Evolutionary conservation across 2,797 vertebrate species (phyloP), one percentile per base, ranked within the genome.

Genomic region (Gastrophryne carolinensis): DNA sequence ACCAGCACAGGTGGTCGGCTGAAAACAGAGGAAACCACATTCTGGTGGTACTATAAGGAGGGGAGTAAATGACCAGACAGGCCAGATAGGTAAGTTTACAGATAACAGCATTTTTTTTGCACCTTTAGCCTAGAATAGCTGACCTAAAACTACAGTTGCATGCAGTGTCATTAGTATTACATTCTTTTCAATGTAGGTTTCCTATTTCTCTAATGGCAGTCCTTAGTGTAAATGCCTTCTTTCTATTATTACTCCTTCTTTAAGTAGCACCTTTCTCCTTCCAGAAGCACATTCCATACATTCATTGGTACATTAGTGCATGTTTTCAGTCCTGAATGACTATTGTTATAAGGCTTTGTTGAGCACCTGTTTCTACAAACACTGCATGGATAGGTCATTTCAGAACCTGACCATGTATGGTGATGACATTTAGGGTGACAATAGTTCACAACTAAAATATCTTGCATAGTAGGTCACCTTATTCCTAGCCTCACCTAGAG

Each of bases 391-490:
- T 9, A 29, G 0, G 24, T 62, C 6, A 8, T 13, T 27, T 47
- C 41, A 23, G n/a, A 54, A 41, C 23, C 2, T 41, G 15, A 13
- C 66, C 35, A 69, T 69, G 32, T 49, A 58, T 58, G 54, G 67
- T 3, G n/a, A 39, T 30, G 37, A 27, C 39, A 58, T 49, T 21
- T n/a, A 24, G 30, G 21, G 49, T 63, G 37, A 63, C 60, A 8
- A n/a, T 12, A 2, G 12, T 62, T 26, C n/a, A 26, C 27, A 57
- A 57, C 27, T 29, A 19, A 19, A 23, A 3, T 15, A 29, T n/a
- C 34, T 27, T 26, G 23, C 6, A 5, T 13, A 17, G 21, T 41
- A 27, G n/a, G n/a, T n/a, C n/a, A n/a, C n/a, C n/a, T n/a, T n/a
- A n/a, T n/a, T n/a, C n/a, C n/a, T n/a, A n/a, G n/a, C n/a, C n/a